Evolutionary conservation across 2,797 vertebrate species (phyloP).

Genomic region (Sebastes cheni): DNA sequence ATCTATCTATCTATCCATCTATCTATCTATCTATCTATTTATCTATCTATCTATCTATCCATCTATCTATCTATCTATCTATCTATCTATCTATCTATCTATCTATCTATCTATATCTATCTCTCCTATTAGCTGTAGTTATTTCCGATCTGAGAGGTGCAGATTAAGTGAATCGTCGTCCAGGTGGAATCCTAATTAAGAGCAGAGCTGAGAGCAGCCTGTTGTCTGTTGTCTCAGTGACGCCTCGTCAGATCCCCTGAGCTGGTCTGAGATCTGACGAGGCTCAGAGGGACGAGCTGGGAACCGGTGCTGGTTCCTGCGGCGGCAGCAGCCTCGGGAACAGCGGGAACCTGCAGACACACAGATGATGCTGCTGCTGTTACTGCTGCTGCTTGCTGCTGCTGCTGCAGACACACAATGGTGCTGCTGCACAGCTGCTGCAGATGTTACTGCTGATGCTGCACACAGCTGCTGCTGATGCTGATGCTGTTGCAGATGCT

Average conservation of each 20-base stretch:
- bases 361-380: neutral
- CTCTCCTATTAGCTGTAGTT: neutral
- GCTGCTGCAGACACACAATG: too few relatives aligned
- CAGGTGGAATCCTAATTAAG: slow-evolving; percentile 81
- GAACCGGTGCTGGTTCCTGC: slow-evolving; percentile 25
- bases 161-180: slow-evolving; percentile 47
- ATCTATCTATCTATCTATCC: neutral
- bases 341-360: slow-evolving; percentile 59
- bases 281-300: neutral
- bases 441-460: too few relatives aligned
- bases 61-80: neutral
- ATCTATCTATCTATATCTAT: neutral
- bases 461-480: too few relatives aligned
- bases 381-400: too few relatives aligned
- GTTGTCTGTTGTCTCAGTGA: neutral
- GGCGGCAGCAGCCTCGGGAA: slow-evolving; percentile 64
- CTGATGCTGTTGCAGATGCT: too few relatives aligned
- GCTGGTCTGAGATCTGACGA: slow-evolving; percentile 26
- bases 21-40: neutral
- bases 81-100: neutral
- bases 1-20: neutral
- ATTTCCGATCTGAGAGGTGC: neutral
- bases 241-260: slow-evolving; percentile 19
- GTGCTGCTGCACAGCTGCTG: too few relatives aligned
- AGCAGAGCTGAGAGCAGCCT: neutral